Evolutionary conservation across 2,113 vertebrate genomes (phyloP).

Genomic region (Pomatorhinus ruficollis): DNA sequence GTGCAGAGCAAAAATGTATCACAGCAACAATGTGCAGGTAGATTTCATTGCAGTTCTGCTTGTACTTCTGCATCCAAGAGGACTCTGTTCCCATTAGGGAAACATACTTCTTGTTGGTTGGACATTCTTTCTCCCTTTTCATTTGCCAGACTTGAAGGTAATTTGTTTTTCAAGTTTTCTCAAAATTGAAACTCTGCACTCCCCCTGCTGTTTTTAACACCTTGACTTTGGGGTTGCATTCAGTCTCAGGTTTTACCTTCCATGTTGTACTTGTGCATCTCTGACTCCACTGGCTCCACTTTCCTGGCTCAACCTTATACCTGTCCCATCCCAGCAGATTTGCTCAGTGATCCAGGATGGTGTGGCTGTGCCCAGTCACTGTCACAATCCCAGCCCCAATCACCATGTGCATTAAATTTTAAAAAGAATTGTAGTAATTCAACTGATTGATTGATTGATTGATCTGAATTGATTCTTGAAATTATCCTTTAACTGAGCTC

Average conservation of each 20-base stretch:
- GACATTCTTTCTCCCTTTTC: not conserved
- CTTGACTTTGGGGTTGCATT: not conserved
- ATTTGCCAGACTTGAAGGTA: not conserved
- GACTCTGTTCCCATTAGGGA: not conserved
- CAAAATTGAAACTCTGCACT: not conserved
- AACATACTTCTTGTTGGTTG: not conserved
- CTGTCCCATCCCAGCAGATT: fast-evolving
- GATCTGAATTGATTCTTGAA: not conserved
- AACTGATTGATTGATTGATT: not conserved
- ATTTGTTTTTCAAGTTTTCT: not conserved
- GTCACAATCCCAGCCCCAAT: not conserved
- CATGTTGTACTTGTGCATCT: not conserved
- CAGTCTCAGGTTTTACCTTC: not conserved
- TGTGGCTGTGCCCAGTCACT: not conserved
- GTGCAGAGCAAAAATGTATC: not conserved
- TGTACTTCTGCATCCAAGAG: not conserved
- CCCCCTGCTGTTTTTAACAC: not conserved
- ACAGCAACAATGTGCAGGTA: not conserved
- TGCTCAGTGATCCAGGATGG: not conserved
- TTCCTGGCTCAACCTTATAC: fast-evolving
- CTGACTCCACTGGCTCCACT: not conserved
- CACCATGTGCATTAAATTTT: not conserved
- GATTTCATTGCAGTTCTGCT: not conserved
- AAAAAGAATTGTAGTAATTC: not conserved
- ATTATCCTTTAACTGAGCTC: not conserved